Conservation (phyloP, 2,797 vertebrate genomes). For the Myotis daubentonii region DNA sequence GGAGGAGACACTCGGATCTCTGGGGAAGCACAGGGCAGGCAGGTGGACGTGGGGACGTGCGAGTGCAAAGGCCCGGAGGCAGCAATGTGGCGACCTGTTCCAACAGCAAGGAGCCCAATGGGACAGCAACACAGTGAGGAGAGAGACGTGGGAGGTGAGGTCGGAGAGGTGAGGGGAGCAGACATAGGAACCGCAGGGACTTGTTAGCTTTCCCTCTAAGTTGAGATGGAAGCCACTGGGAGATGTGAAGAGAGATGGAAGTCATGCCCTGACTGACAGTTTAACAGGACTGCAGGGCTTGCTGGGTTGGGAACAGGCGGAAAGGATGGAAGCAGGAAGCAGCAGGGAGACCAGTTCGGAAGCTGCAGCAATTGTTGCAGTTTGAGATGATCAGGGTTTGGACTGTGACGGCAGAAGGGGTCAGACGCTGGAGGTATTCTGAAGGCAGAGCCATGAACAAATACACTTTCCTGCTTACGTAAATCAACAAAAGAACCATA, state of each 20-base stretch:
- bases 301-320: neutral
- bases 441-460: neutral
- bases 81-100: neutral
- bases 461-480: neutral
- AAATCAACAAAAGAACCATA: neutral
- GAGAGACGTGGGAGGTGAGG: accelerated
- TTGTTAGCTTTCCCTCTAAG: neutral
- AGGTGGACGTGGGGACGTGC: neutral
- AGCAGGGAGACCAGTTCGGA: neutral
- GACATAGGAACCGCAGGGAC: accelerated
- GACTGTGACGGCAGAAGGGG: neutral
- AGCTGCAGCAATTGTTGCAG: neutral
- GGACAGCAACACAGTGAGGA: neutral
- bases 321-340: neutral
- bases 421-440: neutral
- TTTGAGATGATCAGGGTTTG: neutral
- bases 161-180: neutral
- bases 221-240: neutral
- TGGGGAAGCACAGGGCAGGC: neutral
- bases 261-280: accelerated
- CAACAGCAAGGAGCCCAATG: neutral
- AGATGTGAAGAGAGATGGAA: neutral
- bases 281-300: neutral
- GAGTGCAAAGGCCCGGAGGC: neutral
- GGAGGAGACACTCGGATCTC: neutral